Percentiles rank a stretch among this genome's conserved stretches.
phyloP scores from a whole-genome alignment of 2,888 invertebrate genomes.

The Dione vanillae region DNA sequence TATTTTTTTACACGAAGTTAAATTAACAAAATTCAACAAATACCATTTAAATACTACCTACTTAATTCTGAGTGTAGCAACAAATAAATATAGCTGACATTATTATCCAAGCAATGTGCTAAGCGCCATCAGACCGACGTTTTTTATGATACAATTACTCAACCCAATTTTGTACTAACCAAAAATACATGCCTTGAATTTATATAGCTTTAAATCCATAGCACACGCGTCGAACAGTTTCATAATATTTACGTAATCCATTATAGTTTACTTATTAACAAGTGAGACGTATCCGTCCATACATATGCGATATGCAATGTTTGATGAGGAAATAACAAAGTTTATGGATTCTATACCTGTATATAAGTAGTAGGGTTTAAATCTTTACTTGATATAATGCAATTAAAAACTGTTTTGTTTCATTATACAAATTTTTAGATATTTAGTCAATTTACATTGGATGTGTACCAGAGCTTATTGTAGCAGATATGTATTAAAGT shows the following conservation, averaged over 20 bases:
- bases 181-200: conserved; percentile 55
- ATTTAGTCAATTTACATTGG: too few relatives aligned
- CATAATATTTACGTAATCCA: conserved; percentile 45
- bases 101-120: neutral
- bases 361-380: too few relatives aligned
- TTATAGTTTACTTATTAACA: conserved; percentile 24
- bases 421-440: too few relatives aligned
- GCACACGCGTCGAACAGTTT: conserved; percentile 50
- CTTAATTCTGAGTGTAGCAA: neutral
- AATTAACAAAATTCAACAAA: neutral
- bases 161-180: conserved; percentile 51
- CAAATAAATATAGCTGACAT: neutral
- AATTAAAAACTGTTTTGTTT: too few relatives aligned
- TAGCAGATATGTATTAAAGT: too few relatives aligned
- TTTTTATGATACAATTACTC: conserved; percentile 19
- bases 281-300: too few relatives aligned
- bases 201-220: conserved; percentile 41
- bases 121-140: conserved; percentile 4
- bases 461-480: too few relatives aligned
- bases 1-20: too few relatives aligned
- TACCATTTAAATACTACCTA: neutral
- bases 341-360: conserved; percentile 6
- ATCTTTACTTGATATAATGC: too few relatives aligned
- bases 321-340: conserved; percentile 30
- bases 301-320: too few relatives aligned